Conservation (phyloP, 64 coral and sea anemone genomes). For the Orbicella faveolata region DNA sequence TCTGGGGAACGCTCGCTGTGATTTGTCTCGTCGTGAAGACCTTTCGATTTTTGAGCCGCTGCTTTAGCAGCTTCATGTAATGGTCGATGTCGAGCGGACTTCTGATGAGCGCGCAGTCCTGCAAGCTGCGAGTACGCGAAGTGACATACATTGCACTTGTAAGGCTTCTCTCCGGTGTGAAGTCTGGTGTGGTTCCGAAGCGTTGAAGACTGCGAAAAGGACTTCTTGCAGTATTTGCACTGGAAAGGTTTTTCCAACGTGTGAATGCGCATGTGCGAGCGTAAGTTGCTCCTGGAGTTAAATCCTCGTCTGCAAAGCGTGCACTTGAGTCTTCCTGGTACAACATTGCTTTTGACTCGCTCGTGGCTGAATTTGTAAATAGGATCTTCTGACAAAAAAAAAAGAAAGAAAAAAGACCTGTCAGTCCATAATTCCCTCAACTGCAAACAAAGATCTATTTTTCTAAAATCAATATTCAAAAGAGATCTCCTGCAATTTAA, state of each 20-base stretch:
- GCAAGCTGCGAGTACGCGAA: slow-evolving; percentile 99
- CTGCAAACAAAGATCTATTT: slow-evolving; percentile 26
- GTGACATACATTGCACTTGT: slow-evolving; percentile 97
- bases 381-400: slow-evolving; percentile 49
- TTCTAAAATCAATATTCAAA: slow-evolving; percentile 25
- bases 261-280: slow-evolving; percentile 99
- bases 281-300: slow-evolving; percentile 94
- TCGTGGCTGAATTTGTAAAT: slow-evolving; percentile 84
- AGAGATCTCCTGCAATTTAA: slow-evolving; percentile 19
- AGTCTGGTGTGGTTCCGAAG: slow-evolving; percentile 95
- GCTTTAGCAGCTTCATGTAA: slow-evolving; percentile 29
- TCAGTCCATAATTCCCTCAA: not conserved
- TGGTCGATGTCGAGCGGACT: slow-evolving; percentile 88
- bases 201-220: slow-evolving; percentile 95
- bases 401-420: slow-evolving; percentile 23
- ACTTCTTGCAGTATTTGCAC: slow-evolving; percentile 99
- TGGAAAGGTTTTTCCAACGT: slow-evolving; percentile 98
- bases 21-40: slow-evolving; percentile 23
- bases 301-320: slow-evolving; percentile 96
- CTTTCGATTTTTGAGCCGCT: not conserved
- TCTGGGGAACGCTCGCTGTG: slow-evolving; percentile 18
- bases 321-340: slow-evolving; percentile 87
- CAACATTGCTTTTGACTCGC: slow-evolving; percentile 46
- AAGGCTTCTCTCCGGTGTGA: slow-evolving; percentile 97
- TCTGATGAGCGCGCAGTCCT: slow-evolving; percentile 97